phyloP scores from a whole-genome alignment of 1,140 invertebrate species.

The Psilanteris sp. region DNA sequence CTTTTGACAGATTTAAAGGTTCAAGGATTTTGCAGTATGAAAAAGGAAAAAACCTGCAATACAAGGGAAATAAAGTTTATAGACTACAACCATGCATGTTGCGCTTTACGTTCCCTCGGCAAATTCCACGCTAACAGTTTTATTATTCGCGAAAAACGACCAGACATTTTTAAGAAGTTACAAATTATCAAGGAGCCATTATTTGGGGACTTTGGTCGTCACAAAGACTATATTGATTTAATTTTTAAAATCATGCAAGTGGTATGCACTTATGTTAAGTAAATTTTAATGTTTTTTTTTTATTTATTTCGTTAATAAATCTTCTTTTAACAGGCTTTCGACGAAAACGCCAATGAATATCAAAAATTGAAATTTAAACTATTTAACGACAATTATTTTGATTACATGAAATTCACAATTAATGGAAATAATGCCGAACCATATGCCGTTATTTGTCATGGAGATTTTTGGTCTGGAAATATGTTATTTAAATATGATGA shows the following conservation, averaged over 20 bases:
- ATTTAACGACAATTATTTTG: slow-evolving; percentile 25
- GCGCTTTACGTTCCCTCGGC: slow-evolving; percentile 70
- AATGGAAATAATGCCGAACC: slow-evolving; percentile 60
- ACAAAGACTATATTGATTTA: neutral
- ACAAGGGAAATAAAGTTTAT: slow-evolving; percentile 67
- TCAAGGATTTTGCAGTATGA: slow-evolving; percentile 65
- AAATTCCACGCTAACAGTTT: slow-evolving; percentile 75
- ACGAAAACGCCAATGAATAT: slow-evolving; percentile 22
- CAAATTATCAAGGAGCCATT: slow-evolving; percentile 45
- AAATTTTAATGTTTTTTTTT: no score
- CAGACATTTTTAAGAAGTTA: slow-evolving; percentile 59
- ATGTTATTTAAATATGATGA: slow-evolving; percentile 69
- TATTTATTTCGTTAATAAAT: no score
- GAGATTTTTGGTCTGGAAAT: slow-evolving; percentile 72
- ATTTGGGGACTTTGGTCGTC: slow-evolving; percentile 1
- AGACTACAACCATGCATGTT: slow-evolving; percentile 69
- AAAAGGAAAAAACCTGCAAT: slow-evolving; percentile 6
- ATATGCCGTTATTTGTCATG: slow-evolving; percentile 68
- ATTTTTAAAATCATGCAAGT: slow-evolving; percentile 6
- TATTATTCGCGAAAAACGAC: slow-evolving; percentile 69
- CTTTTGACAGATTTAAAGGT: slow-evolving; percentile 75
- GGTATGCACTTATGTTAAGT: slow-evolving; percentile 16
- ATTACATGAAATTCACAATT: slow-evolving; percentile 3
- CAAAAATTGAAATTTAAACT: slow-evolving; percentile 32
- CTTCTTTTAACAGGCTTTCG: slow-evolving; percentile 39